Conservation (phyloP, 2,888 invertebrate genomes). For the Crepidodera aurea region DNA sequence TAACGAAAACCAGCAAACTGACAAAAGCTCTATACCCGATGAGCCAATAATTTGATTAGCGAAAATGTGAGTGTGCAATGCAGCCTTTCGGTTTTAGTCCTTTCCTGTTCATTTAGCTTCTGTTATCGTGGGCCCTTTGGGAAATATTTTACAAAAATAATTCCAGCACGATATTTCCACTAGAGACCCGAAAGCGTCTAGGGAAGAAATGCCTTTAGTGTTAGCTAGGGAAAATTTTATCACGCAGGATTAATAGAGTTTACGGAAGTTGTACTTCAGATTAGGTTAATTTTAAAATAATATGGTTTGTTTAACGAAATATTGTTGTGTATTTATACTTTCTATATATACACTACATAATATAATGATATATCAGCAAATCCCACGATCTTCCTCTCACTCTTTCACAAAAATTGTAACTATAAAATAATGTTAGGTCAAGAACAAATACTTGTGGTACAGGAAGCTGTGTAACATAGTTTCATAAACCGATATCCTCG, state of each 20-base stretch:
- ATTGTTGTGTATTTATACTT: too few relatives aligned
- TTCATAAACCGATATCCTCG: too few relatives aligned
- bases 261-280: too few relatives aligned
- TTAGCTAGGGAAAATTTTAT: neutral
- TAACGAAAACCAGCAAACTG: neutral
- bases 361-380: too few relatives aligned
- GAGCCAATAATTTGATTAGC: constrained; percentile 4
- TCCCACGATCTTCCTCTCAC: too few relatives aligned
- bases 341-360: too few relatives aligned
- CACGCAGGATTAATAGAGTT: neutral
- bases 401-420: too few relatives aligned
- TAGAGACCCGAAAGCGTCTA: neutral
- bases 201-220: neutral
- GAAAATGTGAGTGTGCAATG: neutral
- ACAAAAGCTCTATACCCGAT: neutral
- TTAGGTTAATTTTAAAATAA: too few relatives aligned
- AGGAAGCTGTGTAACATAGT: too few relatives aligned
- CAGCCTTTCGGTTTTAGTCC: neutral
- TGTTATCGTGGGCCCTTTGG: neutral
- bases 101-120: constrained; percentile 3
- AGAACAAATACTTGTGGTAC: too few relatives aligned
- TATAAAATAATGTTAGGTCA: too few relatives aligned
- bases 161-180: neutral
- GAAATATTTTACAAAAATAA: constrained; percentile 7
- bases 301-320: too few relatives aligned